phyloP scores from a whole-genome alignment of 2,113 vertebrate genomes.

The Nycticryphes semicollaris region DNA sequence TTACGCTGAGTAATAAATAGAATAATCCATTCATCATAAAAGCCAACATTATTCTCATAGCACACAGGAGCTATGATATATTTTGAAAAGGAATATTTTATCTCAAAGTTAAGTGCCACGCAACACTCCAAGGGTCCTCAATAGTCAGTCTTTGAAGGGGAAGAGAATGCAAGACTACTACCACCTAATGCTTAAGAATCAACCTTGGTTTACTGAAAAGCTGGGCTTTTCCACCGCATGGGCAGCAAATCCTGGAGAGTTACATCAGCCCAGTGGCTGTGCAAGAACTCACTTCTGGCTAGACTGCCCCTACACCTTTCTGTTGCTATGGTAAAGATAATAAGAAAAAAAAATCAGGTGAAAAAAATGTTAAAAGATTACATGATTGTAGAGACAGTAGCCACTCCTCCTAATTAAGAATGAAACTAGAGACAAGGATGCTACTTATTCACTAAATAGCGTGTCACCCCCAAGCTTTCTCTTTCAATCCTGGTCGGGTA shows the following conservation, averaged over 20 bases:
- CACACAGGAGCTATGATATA: neutral
- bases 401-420: neutral
- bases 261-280: neutral
- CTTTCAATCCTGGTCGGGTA: neutral
- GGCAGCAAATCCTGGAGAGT: neutral
- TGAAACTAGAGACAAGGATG: neutral
- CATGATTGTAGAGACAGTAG: neutral
- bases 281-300: neutral
- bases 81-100: neutral
- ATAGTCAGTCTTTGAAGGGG: neutral
- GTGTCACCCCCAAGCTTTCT: neutral
- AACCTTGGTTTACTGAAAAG: neutral
- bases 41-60: neutral
- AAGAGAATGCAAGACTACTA: neutral
- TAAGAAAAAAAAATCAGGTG: neutral
- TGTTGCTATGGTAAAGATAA: neutral
- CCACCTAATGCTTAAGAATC: accelerated
- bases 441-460: neutral
- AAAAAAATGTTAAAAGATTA: neutral
- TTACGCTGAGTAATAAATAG: neutral
- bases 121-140: neutral
- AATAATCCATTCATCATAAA: neutral
- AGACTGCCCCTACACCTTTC: accelerated
- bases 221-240: neutral
- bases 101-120: neutral